Evolutionary conservation across 2,797 vertebrate genomes (phyloP).

Genomic region (Oreochromis grahami): DNA sequence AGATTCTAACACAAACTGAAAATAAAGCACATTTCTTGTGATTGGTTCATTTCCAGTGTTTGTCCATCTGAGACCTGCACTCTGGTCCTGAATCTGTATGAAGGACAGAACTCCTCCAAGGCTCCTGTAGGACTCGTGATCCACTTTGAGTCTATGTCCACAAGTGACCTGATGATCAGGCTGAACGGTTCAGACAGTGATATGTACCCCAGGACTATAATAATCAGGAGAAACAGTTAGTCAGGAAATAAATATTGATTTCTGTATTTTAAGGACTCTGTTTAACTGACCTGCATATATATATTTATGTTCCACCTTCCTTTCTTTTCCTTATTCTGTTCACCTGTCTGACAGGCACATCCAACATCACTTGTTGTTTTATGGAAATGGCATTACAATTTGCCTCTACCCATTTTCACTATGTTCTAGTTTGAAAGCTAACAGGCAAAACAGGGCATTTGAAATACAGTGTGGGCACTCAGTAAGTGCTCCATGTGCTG

Average conservation of each 20-base stretch:
- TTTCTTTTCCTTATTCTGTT: neutral
- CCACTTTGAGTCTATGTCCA: slow-evolving; percentile 7
- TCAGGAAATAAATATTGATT: neutral
- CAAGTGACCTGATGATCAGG: neutral
- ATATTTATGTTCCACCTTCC: neutral
- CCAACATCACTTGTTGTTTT: slow-evolving; percentile 7
- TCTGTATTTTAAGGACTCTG: neutral
- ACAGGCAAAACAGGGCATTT: slow-evolving; percentile 32
- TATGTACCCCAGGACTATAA: neutral
- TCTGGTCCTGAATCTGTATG: slow-evolving; percentile 41
- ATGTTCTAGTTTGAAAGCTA: slow-evolving; percentile 21
- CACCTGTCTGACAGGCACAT: neutral
- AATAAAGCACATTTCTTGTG: slow-evolving; percentile 1
- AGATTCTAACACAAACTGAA: neutral
- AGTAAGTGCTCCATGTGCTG: slow-evolving; percentile 53
- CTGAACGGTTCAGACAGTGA: neutral
- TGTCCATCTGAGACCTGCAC: slow-evolving; percentile 29
- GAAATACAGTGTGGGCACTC: slow-evolving; percentile 46
- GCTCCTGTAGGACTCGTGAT: slow-evolving; percentile 5
- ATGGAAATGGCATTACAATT: slow-evolving; percentile 18
- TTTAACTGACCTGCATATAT: neutral
- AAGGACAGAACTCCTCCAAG: slow-evolving; percentile 21
- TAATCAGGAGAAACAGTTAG: fast-evolving
- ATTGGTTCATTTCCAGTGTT: slow-evolving; percentile 37
- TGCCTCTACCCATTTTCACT: slow-evolving; percentile 40